phyloP scores from a whole-genome alignment of 2,797 vertebrate genomes.

The Nasua narica region DNA sequence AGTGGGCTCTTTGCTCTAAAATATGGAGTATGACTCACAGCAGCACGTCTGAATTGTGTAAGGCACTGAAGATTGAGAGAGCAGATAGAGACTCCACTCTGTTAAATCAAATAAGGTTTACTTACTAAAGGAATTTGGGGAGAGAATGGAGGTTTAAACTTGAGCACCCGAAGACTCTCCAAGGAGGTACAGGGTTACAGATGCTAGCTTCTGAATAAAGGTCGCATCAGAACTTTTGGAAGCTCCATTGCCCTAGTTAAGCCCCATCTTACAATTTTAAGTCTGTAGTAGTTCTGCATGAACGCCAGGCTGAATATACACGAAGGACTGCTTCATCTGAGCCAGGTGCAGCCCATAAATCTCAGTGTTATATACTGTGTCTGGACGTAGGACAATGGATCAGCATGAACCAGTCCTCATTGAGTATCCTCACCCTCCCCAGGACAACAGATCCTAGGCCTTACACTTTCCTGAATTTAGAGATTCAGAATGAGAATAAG shows the following conservation, averaged over 20 bases:
- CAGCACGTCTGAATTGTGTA: background rate
- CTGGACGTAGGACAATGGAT: background rate
- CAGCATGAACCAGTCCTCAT: background rate
- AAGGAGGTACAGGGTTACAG: background rate
- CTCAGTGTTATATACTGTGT: accelerated
- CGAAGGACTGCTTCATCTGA: background rate
- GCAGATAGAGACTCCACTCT: background rate
- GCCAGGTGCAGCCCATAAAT: background rate
- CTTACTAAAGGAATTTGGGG: background rate
- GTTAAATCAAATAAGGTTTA: background rate
- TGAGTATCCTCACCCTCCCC: background rate
- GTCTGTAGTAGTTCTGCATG: background rate
- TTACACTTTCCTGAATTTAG: background rate
- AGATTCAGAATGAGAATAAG: background rate
- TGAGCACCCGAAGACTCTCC: background rate
- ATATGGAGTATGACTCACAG: background rate
- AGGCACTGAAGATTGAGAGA: background rate
- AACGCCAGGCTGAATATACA: background rate
- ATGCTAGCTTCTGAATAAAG: background rate
- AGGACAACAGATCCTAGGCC: background rate
- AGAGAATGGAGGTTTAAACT: background rate
- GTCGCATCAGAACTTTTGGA: background rate
- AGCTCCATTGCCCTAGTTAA: background rate
- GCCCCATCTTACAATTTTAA: background rate
- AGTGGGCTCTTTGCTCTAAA: background rate